These are phyloP conservation scores for Onychostruthus taczanowskii DNA, from an alignment of 2,113 vertebrate species.

Conservation along the genomic window DNA sequence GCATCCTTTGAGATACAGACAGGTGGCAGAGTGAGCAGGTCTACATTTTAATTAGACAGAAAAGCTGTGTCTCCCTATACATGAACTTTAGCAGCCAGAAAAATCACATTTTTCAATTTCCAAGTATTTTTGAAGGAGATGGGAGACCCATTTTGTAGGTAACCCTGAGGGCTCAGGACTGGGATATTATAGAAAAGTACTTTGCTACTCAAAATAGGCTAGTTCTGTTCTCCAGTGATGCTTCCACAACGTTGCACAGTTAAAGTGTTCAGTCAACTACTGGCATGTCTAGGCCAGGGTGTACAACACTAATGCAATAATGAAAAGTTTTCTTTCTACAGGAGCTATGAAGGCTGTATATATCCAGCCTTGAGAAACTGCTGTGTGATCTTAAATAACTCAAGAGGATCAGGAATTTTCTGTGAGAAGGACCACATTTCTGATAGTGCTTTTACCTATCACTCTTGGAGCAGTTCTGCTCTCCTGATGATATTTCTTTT, in stretches of 20 bases:
- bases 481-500: not conserved
- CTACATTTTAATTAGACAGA: not conserved
- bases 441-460: not conserved
- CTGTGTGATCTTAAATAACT: not conserved
- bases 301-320: not conserved
- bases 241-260: not conserved
- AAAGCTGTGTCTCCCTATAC: not conserved
- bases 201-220: not conserved
- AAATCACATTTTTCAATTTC: not conserved
- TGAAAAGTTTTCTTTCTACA: not conserved
- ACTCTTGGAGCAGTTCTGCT: not conserved
- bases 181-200: not conserved
- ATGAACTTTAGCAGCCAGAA: not conserved
- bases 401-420: not conserved
- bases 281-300: not conserved
- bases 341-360: not conserved
- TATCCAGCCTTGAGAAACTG: not conserved
- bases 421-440: not conserved
- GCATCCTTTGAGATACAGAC: not conserved
- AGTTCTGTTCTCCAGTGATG: not conserved
- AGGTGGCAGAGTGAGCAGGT: not conserved
- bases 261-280: not conserved
- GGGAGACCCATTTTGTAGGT: not conserved
- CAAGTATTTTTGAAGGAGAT: not conserved
- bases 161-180: not conserved